Conservation (phyloP, 2,888 invertebrate genomes). For the Drosophila atroscutellata region DNA sequence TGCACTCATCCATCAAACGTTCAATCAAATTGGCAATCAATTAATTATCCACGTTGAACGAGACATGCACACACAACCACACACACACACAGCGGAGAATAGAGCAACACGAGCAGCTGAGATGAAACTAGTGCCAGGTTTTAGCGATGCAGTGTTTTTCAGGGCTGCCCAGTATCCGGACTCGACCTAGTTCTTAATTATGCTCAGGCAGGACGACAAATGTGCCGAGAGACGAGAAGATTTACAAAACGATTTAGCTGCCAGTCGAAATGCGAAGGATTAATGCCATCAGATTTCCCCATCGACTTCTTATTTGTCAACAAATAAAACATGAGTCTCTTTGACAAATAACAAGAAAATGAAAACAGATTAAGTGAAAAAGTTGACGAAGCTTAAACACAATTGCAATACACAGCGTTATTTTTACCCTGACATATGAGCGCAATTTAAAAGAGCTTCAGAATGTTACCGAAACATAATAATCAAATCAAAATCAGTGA, state of each 20-base stretch:
- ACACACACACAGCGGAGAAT: neutral
- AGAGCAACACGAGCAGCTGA: slow-evolving; percentile 1
- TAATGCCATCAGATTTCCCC: neutral
- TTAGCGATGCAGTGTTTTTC: slow-evolving; percentile 30
- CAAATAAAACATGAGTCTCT: neutral
- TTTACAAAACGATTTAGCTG: slow-evolving; percentile 7
- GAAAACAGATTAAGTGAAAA: neutral
- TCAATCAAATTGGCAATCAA: slow-evolving; percentile 75
- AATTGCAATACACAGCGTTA: neutral
- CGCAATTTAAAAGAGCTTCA: neutral
- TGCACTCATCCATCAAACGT: slow-evolving; percentile 66
- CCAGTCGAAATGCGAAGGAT: slow-evolving; percentile 12
- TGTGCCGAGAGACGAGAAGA: neutral
- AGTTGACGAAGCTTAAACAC: neutral
- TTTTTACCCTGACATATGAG: neutral
- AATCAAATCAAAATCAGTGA: neutral
- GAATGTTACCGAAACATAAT: neutral
- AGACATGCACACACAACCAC: slow-evolving; percentile 14
- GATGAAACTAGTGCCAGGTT: slow-evolving; percentile 9
- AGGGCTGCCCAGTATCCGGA: slow-evolving; percentile 35
- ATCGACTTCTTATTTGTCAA: neutral
- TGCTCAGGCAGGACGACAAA: slow-evolving; percentile 36
- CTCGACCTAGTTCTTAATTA: slow-evolving; percentile 64
- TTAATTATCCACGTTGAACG: slow-evolving; percentile 62
- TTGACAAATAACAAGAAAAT: neutral